Conservation (phyloP, 2,888 invertebrate species). For the Perizoma affinitatum region DNA sequence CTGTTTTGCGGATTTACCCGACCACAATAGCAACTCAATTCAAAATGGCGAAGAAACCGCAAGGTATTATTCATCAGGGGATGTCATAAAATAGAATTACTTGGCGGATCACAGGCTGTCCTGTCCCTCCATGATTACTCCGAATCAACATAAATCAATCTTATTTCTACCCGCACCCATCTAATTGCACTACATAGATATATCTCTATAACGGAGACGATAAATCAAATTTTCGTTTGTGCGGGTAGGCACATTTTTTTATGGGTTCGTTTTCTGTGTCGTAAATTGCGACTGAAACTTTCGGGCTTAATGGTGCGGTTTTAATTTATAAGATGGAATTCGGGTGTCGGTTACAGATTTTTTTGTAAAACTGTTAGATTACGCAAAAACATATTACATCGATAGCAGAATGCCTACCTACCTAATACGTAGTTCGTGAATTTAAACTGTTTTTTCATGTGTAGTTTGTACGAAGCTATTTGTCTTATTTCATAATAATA, state of each 20-base stretch:
- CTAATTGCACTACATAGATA: constrained; percentile 69
- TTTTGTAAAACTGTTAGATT: constrained; percentile 3
- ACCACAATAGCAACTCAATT: constrained; percentile 26
- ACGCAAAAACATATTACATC: not conserved
- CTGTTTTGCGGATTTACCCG: constrained; percentile 1
- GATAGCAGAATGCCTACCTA: not conserved
- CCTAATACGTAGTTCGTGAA: too few relatives aligned
- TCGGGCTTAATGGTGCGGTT: constrained; percentile 56
- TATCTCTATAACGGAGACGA: constrained; percentile 48
- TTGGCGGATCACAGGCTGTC: constrained; percentile 65
- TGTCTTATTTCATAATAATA: too few relatives aligned
- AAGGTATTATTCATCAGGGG: constrained; percentile 63
- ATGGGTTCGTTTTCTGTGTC: constrained; percentile 56
- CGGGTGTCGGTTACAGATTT: constrained; percentile 15
- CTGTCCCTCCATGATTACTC: constrained; percentile 69
- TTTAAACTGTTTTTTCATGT: too few relatives aligned
- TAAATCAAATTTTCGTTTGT: constrained; percentile 78
- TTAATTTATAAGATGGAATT: constrained; percentile 48
- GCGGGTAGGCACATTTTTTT: constrained; percentile 64
- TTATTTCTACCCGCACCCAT: constrained; percentile 67
- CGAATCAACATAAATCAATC: constrained; percentile 81
- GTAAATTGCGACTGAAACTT: constrained; percentile 64
- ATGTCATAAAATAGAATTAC: constrained; percentile 75
- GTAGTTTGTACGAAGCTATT: too few relatives aligned
- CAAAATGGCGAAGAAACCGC: constrained; percentile 66